These are phyloP conservation scores for Antedon bifida DNA, from an alignment of 35 echinoderm and acorn worm species.

Conservation along the genomic window DNA sequence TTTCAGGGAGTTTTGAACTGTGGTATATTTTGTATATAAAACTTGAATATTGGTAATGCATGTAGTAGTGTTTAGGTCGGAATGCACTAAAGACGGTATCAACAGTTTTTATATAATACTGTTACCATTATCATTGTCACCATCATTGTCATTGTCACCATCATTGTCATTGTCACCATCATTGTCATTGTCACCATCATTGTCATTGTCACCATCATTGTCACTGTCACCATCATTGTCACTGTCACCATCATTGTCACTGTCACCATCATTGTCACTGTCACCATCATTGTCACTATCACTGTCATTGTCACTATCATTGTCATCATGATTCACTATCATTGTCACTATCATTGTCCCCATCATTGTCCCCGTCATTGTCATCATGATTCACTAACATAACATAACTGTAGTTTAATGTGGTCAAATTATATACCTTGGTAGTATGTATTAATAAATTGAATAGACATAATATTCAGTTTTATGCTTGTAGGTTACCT, in stretches of 20 bases:
- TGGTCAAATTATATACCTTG: not conserved
- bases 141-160: not conserved
- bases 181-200: not conserved
- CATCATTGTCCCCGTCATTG: constrained; percentile 2
- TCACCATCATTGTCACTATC: too few relatives aligned
- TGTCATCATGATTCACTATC: too few relatives aligned
- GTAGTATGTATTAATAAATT: not conserved
- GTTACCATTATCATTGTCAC: not conserved
- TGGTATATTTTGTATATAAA: too few relatives aligned
- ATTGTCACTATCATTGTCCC: constrained; percentile 1
- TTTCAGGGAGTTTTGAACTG: too few relatives aligned
- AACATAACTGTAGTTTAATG: not conserved
- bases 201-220: not conserved
- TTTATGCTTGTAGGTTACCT: not conserved
- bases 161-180: not conserved
- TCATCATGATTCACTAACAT: too few relatives aligned
- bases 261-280: too few relatives aligned
- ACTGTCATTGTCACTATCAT: too few relatives aligned
- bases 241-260: too few relatives aligned
- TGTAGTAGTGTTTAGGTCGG: too few relatives aligned
- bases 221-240: not conserved
- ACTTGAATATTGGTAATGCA: too few relatives aligned
- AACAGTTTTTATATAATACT: too few relatives aligned
- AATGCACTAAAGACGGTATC: too few relatives aligned
- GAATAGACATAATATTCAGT: not conserved